Evolutionary conservation across 2,797 vertebrate genomes (phyloP).

Genomic region (Falco biarmicus): DNA sequence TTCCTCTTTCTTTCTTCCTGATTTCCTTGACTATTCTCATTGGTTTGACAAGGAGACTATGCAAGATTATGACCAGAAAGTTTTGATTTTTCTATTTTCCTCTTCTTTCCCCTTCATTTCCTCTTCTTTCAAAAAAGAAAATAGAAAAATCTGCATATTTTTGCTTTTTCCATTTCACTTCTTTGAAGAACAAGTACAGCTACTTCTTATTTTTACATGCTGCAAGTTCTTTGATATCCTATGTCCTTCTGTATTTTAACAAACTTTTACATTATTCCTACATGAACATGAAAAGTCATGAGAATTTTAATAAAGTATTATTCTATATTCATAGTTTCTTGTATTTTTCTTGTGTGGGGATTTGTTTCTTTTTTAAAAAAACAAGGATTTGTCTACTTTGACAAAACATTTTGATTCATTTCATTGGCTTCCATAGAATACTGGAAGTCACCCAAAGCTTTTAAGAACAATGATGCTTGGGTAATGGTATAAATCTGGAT

Average conservation of each 20-base stretch:
- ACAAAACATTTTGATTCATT: background rate
- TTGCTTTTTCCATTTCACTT: background rate
- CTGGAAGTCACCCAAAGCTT: background rate
- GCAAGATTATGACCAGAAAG: background rate
- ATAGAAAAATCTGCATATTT: background rate
- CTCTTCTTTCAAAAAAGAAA: background rate
- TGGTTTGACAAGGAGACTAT: background rate
- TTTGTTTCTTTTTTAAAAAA: background rate
- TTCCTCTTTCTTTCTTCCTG: background rate
- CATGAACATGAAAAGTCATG: background rate
- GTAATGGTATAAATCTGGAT: background rate
- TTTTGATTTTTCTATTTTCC: background rate
- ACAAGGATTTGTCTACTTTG: background rate
- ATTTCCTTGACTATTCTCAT: background rate
- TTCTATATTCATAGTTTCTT: background rate
- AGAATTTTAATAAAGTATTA: background rate
- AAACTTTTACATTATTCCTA: background rate
- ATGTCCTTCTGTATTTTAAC: background rate
- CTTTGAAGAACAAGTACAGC: background rate
- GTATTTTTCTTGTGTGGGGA: background rate
- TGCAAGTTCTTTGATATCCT: background rate
- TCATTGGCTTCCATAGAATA: background rate
- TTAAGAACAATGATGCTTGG: background rate
- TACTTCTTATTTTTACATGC: background rate
- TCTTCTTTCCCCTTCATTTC: background rate